Conservation (phyloP, 2,113 vertebrate species). For the Centrocercus urophasianus region DNA sequence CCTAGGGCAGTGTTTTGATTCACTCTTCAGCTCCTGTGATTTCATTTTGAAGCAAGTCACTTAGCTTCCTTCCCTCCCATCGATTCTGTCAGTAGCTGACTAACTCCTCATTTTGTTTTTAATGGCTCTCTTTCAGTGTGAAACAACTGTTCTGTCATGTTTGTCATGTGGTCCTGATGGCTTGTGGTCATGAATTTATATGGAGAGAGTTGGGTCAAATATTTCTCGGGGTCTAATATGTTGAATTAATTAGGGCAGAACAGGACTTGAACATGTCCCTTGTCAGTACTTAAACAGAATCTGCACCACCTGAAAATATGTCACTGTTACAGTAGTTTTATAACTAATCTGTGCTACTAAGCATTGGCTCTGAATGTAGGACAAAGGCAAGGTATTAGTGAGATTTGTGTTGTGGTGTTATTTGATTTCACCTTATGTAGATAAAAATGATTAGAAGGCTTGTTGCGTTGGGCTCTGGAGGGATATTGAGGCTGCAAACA, state of each 20-base stretch:
- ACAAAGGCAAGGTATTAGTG: not conserved
- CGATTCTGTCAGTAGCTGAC: slow-evolving; percentile 46
- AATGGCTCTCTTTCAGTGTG: not conserved
- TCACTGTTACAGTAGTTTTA: slow-evolving; percentile 9
- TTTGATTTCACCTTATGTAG: not conserved
- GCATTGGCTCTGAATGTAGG: not conserved
- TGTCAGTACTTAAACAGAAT: not conserved
- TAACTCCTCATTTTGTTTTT: slow-evolving; percentile 46
- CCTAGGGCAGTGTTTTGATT: slow-evolving; percentile 29
- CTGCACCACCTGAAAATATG: not conserved
- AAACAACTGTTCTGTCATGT: not conserved
- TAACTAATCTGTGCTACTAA: not conserved
- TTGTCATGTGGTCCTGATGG: not conserved
- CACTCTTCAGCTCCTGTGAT: not conserved
- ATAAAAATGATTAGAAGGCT: not conserved
- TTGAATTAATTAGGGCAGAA: slow-evolving; percentile 29
- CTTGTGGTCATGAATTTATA: not conserved
- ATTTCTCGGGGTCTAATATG: not conserved
- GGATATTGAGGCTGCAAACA: not conserved
- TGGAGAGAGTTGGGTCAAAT: not conserved
- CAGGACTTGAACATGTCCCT: not conserved
- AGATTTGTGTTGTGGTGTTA: not conserved
- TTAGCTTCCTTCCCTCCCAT: not conserved
- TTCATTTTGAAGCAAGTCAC: slow-evolving; percentile 43
- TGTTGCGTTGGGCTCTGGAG: not conserved